Base-by-base conservation (phyloP, 2,113 vertebrate species). In the Oncorhynchus keta region DNA sequence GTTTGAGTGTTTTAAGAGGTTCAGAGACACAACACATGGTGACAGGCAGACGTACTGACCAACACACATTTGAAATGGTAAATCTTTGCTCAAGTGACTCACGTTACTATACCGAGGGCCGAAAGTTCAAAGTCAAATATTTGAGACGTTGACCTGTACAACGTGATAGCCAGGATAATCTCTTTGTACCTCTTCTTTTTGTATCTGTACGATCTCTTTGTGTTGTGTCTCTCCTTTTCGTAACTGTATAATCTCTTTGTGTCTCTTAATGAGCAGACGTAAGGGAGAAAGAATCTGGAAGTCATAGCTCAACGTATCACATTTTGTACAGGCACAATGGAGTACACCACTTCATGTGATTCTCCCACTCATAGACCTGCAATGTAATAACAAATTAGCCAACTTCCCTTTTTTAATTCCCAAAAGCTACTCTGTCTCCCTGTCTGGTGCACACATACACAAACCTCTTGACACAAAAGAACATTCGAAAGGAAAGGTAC, bases 391-490 rank as follows among this genome's bases (percentile, higher is more conserved):
- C 28, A 24, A 75, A 75, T 77, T 24, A 65, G 51, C 62, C 45
- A 66, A 70, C 72, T 79, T 73, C 69, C 55, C 51, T 64, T 76
- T 76, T 77, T 76, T 20, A 64, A 70, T 76, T 82, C 72, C 69
- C 74, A 68, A 70, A 87, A 74, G 70, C 48, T 59, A 71, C 35
- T 35, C 39, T 2, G 8, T 5, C 18, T 59, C 48, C 65, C 14
- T 67, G 22, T 30, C 26, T 30, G 11, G 45, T 9, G 22, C 35
- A 28, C n/a, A 71, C 65, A 59, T 55, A 74, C 14, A 72, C 20
- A 57, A 8, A 62, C 67, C 11, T 22, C 82, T 70, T 59, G 26
- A 75, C 16, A 68, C 30, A 71, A 68, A 22, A 32, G 55, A 61
- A 69, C 12, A 71, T 82, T 79, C 3, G 16, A 55, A 55, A 55